A percentile compares a stretch with the other conserved stretches of the same genome.
These are phyloP conservation scores for Trochalopteron elliotii DNA, from an alignment of 2,113 vertebrate species.

Conservation along the genomic window DNA sequence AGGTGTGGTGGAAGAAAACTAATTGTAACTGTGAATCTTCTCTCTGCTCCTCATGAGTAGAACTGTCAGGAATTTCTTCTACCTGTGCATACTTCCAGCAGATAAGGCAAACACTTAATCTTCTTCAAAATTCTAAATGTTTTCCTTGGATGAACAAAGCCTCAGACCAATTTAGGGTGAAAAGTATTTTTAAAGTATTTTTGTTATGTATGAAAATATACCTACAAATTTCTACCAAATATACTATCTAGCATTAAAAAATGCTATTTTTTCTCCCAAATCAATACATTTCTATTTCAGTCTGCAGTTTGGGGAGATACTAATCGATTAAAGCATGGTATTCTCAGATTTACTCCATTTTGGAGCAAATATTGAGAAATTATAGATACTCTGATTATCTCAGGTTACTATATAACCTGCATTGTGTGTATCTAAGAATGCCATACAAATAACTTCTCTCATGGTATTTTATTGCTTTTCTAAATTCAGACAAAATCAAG, in stretches of 20 bases:
- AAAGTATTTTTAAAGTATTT: neutral
- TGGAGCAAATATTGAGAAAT: neutral
- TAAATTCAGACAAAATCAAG: neutral
- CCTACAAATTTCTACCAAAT: neutral
- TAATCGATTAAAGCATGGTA: neutral
- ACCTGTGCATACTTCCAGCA: neutral
- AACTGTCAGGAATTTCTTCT: neutral
- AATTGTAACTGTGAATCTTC: neutral
- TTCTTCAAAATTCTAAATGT: neutral
- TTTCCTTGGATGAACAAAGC: neutral
- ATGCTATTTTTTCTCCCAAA: neutral
- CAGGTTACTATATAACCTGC: neutral
- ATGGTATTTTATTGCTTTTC: neutral
- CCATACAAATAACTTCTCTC: neutral
- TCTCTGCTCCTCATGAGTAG: neutral
- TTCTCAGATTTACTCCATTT: neutral
- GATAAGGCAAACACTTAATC: neutral
- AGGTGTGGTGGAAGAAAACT: neutral
- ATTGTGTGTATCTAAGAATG: neutral
- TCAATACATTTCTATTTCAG: neutral
- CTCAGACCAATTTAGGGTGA: neutral
- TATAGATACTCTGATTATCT: neutral
- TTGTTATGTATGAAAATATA: neutral
- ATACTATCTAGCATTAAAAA: neutral
- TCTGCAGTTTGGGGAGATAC: neutral